These are phyloP conservation scores for Lucilia sericata DNA, from an alignment of 1,140 invertebrate genomes.

Conservation along the genomic window DNA sequence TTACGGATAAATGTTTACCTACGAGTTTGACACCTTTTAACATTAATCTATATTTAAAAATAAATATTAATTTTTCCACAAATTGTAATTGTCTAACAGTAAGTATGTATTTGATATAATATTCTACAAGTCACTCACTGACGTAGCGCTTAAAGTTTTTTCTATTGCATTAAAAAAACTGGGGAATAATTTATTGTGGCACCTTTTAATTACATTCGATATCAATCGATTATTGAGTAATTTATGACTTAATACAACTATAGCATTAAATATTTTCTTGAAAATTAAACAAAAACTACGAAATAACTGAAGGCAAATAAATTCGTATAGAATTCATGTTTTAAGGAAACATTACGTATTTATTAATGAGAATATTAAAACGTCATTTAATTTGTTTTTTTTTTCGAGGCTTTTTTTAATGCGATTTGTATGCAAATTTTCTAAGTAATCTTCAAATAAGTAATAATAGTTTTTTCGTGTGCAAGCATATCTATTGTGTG, in stretches of 20 bases:
- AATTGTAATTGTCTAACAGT: background rate
- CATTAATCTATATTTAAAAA: background rate
- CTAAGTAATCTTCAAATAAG: background rate
- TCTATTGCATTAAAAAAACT: background rate
- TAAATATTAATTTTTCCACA: background rate
- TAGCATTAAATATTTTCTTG: background rate
- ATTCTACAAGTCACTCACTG: too few relatives aligned
- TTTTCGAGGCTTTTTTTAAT: background rate
- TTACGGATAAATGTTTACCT: background rate
- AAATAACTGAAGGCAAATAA: too few relatives aligned
- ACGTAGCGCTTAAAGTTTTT: background rate
- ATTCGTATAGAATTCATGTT: background rate
- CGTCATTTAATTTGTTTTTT: background rate
- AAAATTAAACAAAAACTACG: too few relatives aligned
- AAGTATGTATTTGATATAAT: too few relatives aligned
- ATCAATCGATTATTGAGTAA: background rate
- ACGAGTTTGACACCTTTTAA: background rate
- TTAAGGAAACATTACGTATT: background rate
- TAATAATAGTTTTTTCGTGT: background rate
- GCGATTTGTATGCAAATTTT: background rate
- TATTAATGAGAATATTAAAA: background rate
- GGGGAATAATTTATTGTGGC: conserved; percentile 13
- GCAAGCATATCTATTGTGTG: too few relatives aligned
- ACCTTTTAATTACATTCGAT: conserved; percentile 14
- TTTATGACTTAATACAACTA: conserved; percentile 20